Base-by-base conservation (phyloP, 2,888 invertebrate genomes). In the Pterostichus madidus region DNA sequence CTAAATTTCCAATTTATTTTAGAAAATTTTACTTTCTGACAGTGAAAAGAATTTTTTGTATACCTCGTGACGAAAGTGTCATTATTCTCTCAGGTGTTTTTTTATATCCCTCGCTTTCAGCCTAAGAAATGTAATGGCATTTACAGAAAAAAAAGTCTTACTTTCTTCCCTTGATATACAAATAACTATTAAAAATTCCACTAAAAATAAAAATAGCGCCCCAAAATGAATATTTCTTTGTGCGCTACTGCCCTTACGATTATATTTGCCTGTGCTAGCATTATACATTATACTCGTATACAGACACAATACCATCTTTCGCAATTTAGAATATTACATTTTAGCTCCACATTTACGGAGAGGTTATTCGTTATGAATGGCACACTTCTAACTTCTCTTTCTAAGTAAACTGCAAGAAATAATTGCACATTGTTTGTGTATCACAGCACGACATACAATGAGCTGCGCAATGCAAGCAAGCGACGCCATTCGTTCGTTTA, bases 341-440 rank as follows among this genome's bases (percentile, higher is more conserved):
- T 39, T 56, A 75, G 53, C 13, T 75, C 53, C 31, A 76, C 76
- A 32, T 76, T 76, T 76, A 53, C 76, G n/a, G n/a, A 35, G 49
- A 76, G 76, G 15, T 49, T 46, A 73, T 73, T 7, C 73, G 10
- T 15, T 13, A 11, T 49, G 39, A 68, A 49, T 75, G 76, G 76
- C 76, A 76, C 76, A 76, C 76, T 76, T 76, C 53, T 71, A 2
- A 39, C 46, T 39, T 13, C 46, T 17, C 32, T 49, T 39, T 11
- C 64, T 64, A 64, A 31, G 49, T 46, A 73, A 35, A 76, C 24
- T 77, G 56, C 71, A 77, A 77, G 35, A 56, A 5, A 35, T 77
- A 77, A 77, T 77, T 77, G 56, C 24, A 39, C 56, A 77, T 77
- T 77, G 77, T 77, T 68, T 77, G 32, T 56, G 15, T 77, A 39